A percentile compares a stretch with the other conserved stretches of the same genome.
phyloP scores from a whole-genome alignment of 2,888 invertebrate genomes.

The Rhyacophila evoluta region DNA sequence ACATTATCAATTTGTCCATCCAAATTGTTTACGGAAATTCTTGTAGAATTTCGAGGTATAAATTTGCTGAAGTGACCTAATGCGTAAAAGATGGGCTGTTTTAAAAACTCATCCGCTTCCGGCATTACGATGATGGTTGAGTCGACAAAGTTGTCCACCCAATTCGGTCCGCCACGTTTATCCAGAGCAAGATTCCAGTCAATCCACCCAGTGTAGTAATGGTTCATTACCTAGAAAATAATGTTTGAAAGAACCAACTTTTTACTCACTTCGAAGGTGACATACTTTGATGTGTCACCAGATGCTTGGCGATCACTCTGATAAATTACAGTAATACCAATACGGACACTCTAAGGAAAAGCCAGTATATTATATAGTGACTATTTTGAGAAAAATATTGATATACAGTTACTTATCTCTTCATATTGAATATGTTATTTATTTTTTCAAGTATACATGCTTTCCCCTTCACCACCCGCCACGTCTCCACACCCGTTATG shows the following conservation, averaged over 20 bases:
- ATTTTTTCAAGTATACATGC: too few relatives aligned
- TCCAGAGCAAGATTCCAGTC: conserved; percentile 92
- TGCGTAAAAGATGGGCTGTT: conserved; percentile 90
- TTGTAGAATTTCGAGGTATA: conserved; percentile 72
- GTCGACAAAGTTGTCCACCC: conserved; percentile 83
- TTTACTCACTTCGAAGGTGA: too few relatives aligned
- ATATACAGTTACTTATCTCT: too few relatives aligned
- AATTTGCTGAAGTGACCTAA: conserved; percentile 86
- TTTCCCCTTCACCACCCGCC: too few relatives aligned
- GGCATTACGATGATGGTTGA: conserved; percentile 77
- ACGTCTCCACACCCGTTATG: too few relatives aligned
- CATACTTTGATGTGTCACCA: too few relatives aligned
- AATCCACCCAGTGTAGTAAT: conserved; percentile 85
- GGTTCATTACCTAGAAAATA: conserved; percentile 73
- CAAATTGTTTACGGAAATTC: conserved; percentile 57
- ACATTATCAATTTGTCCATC: conserved; percentile 43
- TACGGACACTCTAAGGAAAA: too few relatives aligned
- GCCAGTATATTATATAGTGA: too few relatives aligned
- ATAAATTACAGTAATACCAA: too few relatives aligned
- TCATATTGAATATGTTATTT: too few relatives aligned
- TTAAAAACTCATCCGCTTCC: conserved; percentile 80
- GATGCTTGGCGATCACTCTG: too few relatives aligned
- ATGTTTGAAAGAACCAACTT: background rate
- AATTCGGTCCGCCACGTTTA: conserved; percentile 83
- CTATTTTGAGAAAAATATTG: too few relatives aligned